Base-by-base conservation (phyloP, 2,888 invertebrate genomes). In the Hemithea aestivaria region DNA sequence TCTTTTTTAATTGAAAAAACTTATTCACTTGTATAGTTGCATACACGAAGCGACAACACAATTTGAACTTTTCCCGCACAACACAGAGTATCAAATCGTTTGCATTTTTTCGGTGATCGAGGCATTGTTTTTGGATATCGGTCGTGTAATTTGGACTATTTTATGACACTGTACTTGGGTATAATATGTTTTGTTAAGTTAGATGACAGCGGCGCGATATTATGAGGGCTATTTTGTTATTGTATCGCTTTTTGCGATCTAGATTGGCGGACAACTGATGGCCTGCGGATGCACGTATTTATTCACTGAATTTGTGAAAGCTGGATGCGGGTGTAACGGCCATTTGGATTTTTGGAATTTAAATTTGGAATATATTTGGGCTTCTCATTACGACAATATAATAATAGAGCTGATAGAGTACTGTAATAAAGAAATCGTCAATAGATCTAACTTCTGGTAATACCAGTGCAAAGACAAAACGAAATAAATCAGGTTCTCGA, bases 111-210 rank as follows among this genome's bases (percentile, higher is more conserved):
- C 35, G 41, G 47, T 51, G 73, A 75, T 74, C 70, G 52, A 66
- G 62, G 66, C 73, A 79, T 84, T 83, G 80, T 82, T 83, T 83
- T 81, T 75, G 76, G 71, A 71, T 76, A 79, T 81, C 70, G 76
- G 73, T 66, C 61, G 62, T 72, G 76, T 81, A 81, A 83, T 83
- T 83, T 80, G 68, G 75, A 64, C 68, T 74, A 79, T 73, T 81
- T 83, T 81, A 80, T 77, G 79, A 78, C 68, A 62, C 66, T 65
- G 70, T 74, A 66, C 67, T 62, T 70, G 64, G 66, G 72, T 71
- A 72, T 73, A 71, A 69, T 72, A 68, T 69, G 68, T 65, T 73
- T 61, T 64, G 66, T 61, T 70, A 66, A 64, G 67, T 73, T 68
- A 70, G 73, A 67, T 61, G 62, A 60, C 58, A 62, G 58, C 58